Evolutionary conservation across 2,797 vertebrate genomes (phyloP), one percentile per base, ranked within the genome.

Genomic region (Synanceia verrucosa): DNA sequence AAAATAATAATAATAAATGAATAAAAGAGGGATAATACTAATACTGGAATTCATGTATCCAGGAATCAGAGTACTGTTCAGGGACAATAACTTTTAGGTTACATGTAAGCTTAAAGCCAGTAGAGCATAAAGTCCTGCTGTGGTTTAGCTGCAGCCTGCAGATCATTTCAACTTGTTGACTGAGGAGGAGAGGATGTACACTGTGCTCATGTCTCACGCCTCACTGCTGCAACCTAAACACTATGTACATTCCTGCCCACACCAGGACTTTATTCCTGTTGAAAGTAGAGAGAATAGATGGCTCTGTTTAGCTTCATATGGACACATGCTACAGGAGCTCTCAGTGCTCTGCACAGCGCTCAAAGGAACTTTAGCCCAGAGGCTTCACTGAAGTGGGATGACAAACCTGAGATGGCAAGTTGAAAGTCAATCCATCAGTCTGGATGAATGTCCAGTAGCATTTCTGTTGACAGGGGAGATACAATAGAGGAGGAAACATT

Each of bases 351-450:
- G 78, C 79, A 80, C 74, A 29, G 47, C 26, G 75, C 85, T 84
- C 75, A 80, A 36, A 72, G 85, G 76, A 69, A 81, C 65, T 70
- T 19, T 41, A 61, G 51, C 60, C 78, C 79, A 0, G 18, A 75
- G 79, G 77, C 71, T 72, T 80, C 76, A 53, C 41, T 6, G 3
- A 68, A 69, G 68, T 84, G 37, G 55, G 76, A 89, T 81, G 85
- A 80, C 68, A 68, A 78, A 84, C 78, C 70, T 53, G 26, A 79
- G 79, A 73, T 76, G 86, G 84, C 67, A 62, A 74, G 67, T 63
- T 66, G 62, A 82, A 85, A 86, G 83, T 82, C 75, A 31, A 69
- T 84, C 76, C 68, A 75, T 89, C 85, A 83, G 75, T 78, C 58
- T 62, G 79, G 73, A 88, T 83, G 77, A 78, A 85, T 83, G 72